These are phyloP conservation scores for Phymastichus coffea DNA, from an alignment of 1,140 invertebrate species.

Conservation along the genomic window DNA sequence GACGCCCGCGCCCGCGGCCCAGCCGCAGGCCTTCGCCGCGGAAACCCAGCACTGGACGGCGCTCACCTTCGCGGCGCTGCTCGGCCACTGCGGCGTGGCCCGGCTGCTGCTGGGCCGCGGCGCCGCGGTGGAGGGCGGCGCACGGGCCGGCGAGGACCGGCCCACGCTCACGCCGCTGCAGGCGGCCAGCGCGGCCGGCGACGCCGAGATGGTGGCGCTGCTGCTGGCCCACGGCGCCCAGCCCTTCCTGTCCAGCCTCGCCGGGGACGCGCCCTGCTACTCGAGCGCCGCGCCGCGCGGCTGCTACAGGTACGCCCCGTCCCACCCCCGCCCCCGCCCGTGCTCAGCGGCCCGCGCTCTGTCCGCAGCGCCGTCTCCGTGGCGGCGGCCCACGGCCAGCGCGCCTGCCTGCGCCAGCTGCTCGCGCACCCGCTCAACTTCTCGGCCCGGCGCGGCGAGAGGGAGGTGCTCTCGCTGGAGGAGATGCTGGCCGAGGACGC, in stretches of 20 bases:
- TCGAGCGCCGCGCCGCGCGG: conserved; percentile 81
- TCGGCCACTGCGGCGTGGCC: conserved; percentile 61
- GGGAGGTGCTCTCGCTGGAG: conserved; percentile 82
- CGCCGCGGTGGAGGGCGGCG: conserved; percentile 83
- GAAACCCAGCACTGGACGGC: conserved; percentile 80
- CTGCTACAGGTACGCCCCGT: conserved; percentile 65
- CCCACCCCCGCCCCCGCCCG: too few species aligned
- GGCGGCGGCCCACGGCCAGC: conserved; percentile 81
- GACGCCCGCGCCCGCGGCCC: conserved; percentile 55
- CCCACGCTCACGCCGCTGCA: conserved; percentile 85
- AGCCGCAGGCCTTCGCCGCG: conserved; percentile 58
- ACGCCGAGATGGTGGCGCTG: conserved; percentile 76
- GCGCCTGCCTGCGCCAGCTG: conserved; percentile 73
- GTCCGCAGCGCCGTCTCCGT: conserved; percentile 75
- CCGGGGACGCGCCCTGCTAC: conserved; percentile 81
- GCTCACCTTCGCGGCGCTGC: conserved; percentile 68
- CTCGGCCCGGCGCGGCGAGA: conserved; percentile 61
- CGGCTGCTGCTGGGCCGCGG: conserved; percentile 73
- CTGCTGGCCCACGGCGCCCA: conserved; percentile 81
- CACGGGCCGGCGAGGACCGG: conserved; percentile 76
- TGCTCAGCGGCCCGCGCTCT: not conserved
- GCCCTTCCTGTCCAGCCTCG: conserved; percentile 80
- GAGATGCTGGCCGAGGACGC: conserved; percentile 86
- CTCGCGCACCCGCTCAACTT: conserved; percentile 72
- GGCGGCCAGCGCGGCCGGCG: conserved; percentile 78